Base-by-base conservation (phyloP, 2,888 invertebrate species). In the Drosophila phalerata region DNA sequence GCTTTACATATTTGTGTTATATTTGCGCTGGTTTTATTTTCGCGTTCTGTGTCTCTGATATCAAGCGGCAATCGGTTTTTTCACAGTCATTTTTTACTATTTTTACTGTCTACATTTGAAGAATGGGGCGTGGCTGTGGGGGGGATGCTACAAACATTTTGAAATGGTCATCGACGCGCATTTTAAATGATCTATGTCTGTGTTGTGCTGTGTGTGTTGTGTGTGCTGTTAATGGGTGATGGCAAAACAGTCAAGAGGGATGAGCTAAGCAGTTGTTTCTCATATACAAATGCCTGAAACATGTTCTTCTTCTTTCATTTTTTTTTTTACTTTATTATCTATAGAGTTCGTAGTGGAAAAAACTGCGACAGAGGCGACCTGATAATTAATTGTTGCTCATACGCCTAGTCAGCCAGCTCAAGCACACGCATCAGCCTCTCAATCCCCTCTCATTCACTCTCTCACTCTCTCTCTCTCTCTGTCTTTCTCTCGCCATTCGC, bases 161-260 rank as follows among this genome's bases (percentile, higher is more conserved):
- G 79, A 89, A 88, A 88, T 89, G 87, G 85, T 87, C 90, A 90
- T 90, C 89, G 90, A 88, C 86, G 89, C 82, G 90, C 82, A 89
- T 89, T 90, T 89, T 86, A 89, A 90, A 89, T 89, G 90, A 89
- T 89, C 82, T 84, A 90, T 90, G 85, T 80, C 64, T 69, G 67
- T 61, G 55, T 47, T 43, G 34, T 25, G 25, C 45, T 25, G 25
- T 25, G 34, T 58, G 56, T 49, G 62, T 42, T 43, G 38, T 49
- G 30, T 58, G 56, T 49, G 60, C 45, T 40, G 69, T 72, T 85
- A 73, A 82, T 81, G 81, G 68, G 58, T 30, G 57, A 22, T 6
- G n/a, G 30, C 9, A 42, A 30, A 30, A 10, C n/a, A 28, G 38
- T 17, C 28, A 13, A 8, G 9, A 15, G 10, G 40, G 28, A 0